Percentiles rank a stretch among this genome's conserved stretches.
phyloP scores from a whole-genome alignment of 2,888 invertebrate genomes.

The Margaritifera margaritifera region DNA sequence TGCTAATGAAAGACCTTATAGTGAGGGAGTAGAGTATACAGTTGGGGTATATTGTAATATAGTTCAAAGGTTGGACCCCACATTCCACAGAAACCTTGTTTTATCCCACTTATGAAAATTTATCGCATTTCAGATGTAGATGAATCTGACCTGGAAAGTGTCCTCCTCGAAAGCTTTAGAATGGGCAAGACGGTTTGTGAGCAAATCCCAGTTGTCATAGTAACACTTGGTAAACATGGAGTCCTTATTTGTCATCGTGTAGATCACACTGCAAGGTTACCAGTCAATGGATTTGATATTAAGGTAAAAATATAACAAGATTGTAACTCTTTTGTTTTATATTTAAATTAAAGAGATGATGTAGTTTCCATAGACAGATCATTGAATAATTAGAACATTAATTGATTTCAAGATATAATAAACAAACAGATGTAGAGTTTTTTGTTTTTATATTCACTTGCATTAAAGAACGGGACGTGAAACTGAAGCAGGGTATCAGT shows the following conservation, averaged over 20 bases:
- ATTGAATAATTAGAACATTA: too few species aligned
- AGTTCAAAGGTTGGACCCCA: too few species aligned
- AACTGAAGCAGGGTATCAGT: too few species aligned
- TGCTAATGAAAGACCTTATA: too few species aligned
- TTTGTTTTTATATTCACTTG: too few species aligned
- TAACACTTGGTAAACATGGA: conserved; percentile 64
- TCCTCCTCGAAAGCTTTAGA: conserved; percentile 39
- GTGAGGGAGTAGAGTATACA: too few species aligned
- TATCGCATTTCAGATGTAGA: conserved; percentile 20
- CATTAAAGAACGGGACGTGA: too few species aligned
- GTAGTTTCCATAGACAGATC: too few species aligned
- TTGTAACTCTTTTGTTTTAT: conserved; percentile 1
- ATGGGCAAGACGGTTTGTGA: conserved; percentile 35
- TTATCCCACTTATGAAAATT: too few species aligned
- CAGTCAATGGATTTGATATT: conserved; percentile 24
- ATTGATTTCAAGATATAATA: too few species aligned
- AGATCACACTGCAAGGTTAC: conserved; percentile 25
- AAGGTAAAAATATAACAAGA: conserved; percentile 12
- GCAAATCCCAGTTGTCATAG: conserved; percentile 57
- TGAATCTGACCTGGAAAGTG: conserved; percentile 33
- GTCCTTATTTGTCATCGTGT: conserved; percentile 52
- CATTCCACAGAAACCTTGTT: not conserved
- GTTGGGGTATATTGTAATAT: too few species aligned
- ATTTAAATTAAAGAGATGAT: not conserved
- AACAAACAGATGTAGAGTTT: too few species aligned